These are phyloP conservation scores for Bubo scandiacus DNA, from an alignment of 2,113 vertebrate genomes.

Conservation along the genomic window DNA sequence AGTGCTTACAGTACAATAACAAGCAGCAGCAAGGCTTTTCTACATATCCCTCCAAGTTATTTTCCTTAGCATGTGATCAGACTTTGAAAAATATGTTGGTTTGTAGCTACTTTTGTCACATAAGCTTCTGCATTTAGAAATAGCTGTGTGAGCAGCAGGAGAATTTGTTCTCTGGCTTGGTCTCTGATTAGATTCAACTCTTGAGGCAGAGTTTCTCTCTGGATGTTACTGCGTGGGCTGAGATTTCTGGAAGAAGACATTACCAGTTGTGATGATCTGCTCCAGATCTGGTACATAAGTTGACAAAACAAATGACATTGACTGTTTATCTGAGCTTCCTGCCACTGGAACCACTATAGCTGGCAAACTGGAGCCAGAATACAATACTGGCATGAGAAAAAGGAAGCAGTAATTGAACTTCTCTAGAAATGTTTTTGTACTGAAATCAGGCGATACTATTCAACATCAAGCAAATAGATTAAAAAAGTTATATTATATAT, in stretches of 20 bases:
- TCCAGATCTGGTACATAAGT: background rate
- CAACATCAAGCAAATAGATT: background rate
- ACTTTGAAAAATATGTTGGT: background rate
- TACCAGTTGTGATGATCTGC: background rate
- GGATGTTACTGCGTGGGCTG: background rate
- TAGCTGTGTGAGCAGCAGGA: slow-evolving; percentile 21
- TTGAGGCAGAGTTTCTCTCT: background rate
- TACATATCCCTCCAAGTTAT: slow-evolving; percentile 5
- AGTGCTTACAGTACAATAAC: background rate
- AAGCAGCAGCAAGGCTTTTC: background rate
- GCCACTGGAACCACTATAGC: background rate
- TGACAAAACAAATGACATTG: background rate
- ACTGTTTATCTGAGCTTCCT: background rate
- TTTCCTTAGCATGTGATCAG: slow-evolving; percentile 1
- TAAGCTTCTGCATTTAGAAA: slow-evolving; percentile 23
- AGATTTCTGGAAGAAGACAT: background rate
- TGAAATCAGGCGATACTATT: background rate
- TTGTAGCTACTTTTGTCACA: background rate
- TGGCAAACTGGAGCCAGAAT: background rate
- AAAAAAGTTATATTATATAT: background rate
- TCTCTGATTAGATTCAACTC: slow-evolving; percentile 22
- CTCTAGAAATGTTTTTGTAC: background rate
- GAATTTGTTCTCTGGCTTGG: slow-evolving; percentile 13
- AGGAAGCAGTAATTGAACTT: background rate
- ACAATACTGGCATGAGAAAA: background rate